phyloP scores from a whole-genome alignment of 2,888 invertebrate species.

The Epinotia demarniana region DNA sequence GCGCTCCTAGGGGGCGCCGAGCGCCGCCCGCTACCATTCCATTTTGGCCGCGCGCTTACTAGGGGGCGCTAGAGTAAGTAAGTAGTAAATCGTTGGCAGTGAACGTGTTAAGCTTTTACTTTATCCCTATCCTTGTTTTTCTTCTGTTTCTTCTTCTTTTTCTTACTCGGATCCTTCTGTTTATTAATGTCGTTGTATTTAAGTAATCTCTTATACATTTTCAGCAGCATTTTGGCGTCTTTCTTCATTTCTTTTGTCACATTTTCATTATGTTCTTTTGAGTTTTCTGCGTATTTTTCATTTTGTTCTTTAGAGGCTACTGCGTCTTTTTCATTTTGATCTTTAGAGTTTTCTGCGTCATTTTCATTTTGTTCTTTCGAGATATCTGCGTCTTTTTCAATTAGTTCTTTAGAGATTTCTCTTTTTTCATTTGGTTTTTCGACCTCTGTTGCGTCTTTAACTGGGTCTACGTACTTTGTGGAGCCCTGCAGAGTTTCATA shows the following conservation, averaged over 20 bases:
- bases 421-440: constrained; percentile 46
- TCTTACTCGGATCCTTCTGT: constrained; percentile 63
- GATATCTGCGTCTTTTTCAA: background rate
- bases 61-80: no score
- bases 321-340: background rate
- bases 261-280: constrained; percentile 29
- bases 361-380: constrained; percentile 45
- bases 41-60: no score
- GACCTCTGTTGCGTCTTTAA: constrained; percentile 51
- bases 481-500: constrained; percentile 77
- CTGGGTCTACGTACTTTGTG: constrained; percentile 70
- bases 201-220: constrained; percentile 77
- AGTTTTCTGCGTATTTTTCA: constrained; percentile 23
- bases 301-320: constrained; percentile 22
- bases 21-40: no score
- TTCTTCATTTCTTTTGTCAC: constrained; percentile 68
- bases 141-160: constrained; percentile 69
- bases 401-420: no score
- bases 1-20: no score
- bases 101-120: constrained; percentile 1
- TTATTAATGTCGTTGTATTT: constrained; percentile 73
- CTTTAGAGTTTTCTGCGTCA: constrained; percentile 9
- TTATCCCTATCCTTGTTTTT: constrained; percentile 54
- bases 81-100: no score
- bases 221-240: constrained; percentile 76